Base-by-base conservation (phyloP, 2,797 vertebrate genomes). In the Pachyuromys duprasi region DNA sequence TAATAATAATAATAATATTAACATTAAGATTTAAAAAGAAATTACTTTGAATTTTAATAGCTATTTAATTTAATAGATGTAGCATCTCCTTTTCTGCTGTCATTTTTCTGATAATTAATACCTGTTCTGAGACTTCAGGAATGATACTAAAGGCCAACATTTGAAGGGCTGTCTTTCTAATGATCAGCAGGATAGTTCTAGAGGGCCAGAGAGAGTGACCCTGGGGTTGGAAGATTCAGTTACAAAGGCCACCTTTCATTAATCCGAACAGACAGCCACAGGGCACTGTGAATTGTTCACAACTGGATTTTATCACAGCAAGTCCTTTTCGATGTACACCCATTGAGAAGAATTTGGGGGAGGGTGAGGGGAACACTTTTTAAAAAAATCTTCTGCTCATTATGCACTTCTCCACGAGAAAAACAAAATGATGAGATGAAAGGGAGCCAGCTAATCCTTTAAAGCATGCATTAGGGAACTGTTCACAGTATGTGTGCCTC, bases 171-270 rank as follows among this genome's bases (percentile, higher is more conserved):
- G 31, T 96, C 97, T 97, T 97, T 97, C 97, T 94, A 67, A 88
- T 14, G 1, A 87, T 96, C 95, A 95, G 86, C 96, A 95, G 96
- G 96, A 97, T 95, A 97, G 95, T 95, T 97, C 96, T 97, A 96
- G 93, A 98, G 91, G 95, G 96, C 94, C 95, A 89, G 96, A 96
- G 60, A 81, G 60, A 89, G 94, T 91, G 97, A 96, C 97, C 97
- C 87, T 42, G 83, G 96, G 97, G 96, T 98, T 98, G 97, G 92
- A 84, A 96, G 98, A 98, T 98, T 98, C 98, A 97, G 98, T 98
- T 98, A 98, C 98, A 98, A 97, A 98, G 96, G 97, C 89, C 94
- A 98, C 97, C 98, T 98, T 98, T 98, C 97, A 98, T 98, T 98
- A 97, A 98, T 98, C 97, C 95, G 91, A 98, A 95, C 78, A 97